Conservation (phyloP, 2,888 invertebrate species). For the Xestobium rufovillosum region DNA sequence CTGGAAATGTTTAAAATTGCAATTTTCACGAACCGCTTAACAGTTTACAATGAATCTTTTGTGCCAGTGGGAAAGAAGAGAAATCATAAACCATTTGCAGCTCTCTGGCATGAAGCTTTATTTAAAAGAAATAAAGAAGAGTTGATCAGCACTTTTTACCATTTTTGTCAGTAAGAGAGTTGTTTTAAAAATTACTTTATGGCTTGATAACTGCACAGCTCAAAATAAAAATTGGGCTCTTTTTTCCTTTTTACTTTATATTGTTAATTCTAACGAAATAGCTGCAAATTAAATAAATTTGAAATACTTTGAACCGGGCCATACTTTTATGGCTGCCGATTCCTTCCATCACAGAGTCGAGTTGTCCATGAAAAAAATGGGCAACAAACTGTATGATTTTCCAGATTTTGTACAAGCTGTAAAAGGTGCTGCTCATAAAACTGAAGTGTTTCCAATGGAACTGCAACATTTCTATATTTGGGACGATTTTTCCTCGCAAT, state of each 20-base stretch:
- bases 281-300: not conserved
- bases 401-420: constrained; percentile 2
- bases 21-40: too few species aligned
- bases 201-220: not conserved
- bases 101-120: constrained; percentile 4
- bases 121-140: constrained; percentile 2
- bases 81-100: constrained; percentile 2
- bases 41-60: too few species aligned
- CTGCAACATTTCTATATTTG: constrained; percentile 4
- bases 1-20: too few species aligned
- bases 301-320: constrained; percentile 2
- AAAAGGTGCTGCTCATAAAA: constrained; percentile 2
- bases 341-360: too few species aligned
- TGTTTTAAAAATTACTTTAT: constrained; percentile 4
- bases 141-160: constrained; percentile 4
- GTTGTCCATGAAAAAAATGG: constrained; percentile 3
- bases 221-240: too few species aligned
- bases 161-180: constrained; percentile 1
- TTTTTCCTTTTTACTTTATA: constrained; percentile 3
- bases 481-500: constrained; percentile 4
- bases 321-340: too few species aligned
- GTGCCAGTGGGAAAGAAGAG: constrained; percentile 2
- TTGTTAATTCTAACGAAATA: constrained; percentile 4
- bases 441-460: constrained; percentile 2
- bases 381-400: constrained; percentile 1